Base-by-base conservation (phyloP, 2,888 invertebrate genomes). In the Idaea aversata region DNA sequence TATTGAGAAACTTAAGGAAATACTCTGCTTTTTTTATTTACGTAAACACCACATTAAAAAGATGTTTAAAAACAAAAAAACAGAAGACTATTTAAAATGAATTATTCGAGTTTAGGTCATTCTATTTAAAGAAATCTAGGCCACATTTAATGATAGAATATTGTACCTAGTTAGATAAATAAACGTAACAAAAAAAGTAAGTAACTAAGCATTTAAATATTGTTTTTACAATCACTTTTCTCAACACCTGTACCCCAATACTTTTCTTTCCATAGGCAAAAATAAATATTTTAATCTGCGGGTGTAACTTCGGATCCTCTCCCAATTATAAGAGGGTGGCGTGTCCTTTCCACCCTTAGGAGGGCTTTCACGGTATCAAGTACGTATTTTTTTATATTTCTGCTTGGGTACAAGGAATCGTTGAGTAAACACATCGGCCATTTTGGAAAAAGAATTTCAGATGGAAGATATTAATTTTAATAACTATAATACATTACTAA, bases 261-360 rank as follows among this genome's bases (percentile, higher is more conserved):
- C 84, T 83, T 88, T 89, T 90, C 88, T 89, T 89, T 78, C 81
- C 82, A 81, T 82, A 79, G 83, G 57, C 85, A 86, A 89, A 90
- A 88, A 90, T 90, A 90, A 90, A 88, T 89, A 90, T 90, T 88
- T 86, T 89, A 90, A 90, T 89, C 89, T 83, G 81, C 74, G 80
- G 80, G 78, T 73, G 82, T 81, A 83, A 81, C 84, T 85, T 82
- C 69, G 77, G 77, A 77, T 81, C 81, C 83, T 76, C 76, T 81
- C 78, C 84, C 83, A 85, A 86, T 85, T 85, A 86, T 76, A 76
- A 76, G 74, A 74, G 76, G 74, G 77, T 76, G 72, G 71, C 71
- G 71, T 65, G 71, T 65, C 64, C 68, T 71, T 70, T 73, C 69
- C 63, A 68, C 69, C 71, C 68, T 75, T 70, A 75, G 72, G 71